Evolutionary conservation across 2,888 invertebrate genomes (phyloP).

Genomic region (Mamestra brassicae): DNA sequence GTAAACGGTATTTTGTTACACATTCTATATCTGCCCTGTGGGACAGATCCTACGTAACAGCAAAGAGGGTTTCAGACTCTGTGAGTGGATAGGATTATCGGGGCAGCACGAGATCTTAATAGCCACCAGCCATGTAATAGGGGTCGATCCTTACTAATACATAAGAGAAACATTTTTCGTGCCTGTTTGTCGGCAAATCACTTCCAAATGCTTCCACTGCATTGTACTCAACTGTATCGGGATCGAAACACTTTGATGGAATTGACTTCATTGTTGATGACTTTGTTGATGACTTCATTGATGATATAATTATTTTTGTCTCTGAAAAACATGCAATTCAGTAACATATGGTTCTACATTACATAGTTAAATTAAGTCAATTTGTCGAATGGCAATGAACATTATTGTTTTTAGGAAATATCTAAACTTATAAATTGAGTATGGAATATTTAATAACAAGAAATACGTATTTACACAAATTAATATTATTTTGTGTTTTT

Average conservation of each 20-base stretch:
- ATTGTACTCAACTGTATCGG: conserved; percentile 44
- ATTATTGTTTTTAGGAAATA: too few relatives aligned
- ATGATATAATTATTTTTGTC: too few relatives aligned
- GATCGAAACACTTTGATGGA: conserved; percentile 48
- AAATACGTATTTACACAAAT: too few relatives aligned
- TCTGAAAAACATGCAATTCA: too few relatives aligned
- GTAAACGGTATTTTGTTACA: conserved; percentile 63
- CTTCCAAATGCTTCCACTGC: conserved; percentile 53
- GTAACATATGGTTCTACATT: too few relatives aligned
- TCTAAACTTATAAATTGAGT: too few relatives aligned
- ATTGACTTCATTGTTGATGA: conserved; percentile 48
- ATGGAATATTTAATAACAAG: too few relatives aligned
- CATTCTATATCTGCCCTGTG: conserved; percentile 61
- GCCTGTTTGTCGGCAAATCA: conserved; percentile 57
- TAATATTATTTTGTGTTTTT: too few relatives aligned
- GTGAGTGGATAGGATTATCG: conserved; percentile 68
- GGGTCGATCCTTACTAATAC: conserved; percentile 64
- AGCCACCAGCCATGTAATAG: conserved; percentile 64
- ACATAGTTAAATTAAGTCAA: too few relatives aligned
- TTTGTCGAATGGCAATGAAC: too few relatives aligned
- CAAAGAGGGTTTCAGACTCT: conserved; percentile 63
- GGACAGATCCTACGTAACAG: conserved; percentile 66
- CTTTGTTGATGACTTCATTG: too few relatives aligned
- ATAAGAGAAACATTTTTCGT: conserved; percentile 60
- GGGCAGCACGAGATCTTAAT: conserved; percentile 67